A percentile compares a stretch with the other conserved stretches of the same genome.
Evolutionary conservation across 2,888 invertebrate species (phyloP).

Genomic region (Furcula furcula): DNA sequence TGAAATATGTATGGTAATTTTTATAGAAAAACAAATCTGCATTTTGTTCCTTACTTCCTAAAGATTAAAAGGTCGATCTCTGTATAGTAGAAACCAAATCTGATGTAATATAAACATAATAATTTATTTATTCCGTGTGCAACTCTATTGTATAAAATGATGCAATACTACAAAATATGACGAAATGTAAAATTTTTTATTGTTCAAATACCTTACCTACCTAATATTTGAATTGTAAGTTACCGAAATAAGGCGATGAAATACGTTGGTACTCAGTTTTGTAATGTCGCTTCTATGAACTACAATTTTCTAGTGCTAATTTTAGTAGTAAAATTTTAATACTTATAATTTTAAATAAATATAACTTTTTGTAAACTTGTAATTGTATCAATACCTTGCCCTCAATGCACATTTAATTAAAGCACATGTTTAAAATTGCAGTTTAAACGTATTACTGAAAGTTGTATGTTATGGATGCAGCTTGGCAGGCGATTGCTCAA

Average conservation of each 20-base stretch:
- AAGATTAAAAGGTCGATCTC: slow-evolving; percentile 66
- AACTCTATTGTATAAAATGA: slow-evolving; percentile 37
- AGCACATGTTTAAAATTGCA: slow-evolving; percentile 27
- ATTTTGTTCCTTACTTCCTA: slow-evolving; percentile 59
- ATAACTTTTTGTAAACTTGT: slow-evolving; percentile 56
- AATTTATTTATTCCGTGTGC: slow-evolving; percentile 53
- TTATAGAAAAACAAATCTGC: slow-evolving; percentile 76
- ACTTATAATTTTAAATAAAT: slow-evolving; percentile 65
- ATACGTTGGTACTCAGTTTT: slow-evolving; percentile 37
- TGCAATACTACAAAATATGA: slow-evolving; percentile 20
- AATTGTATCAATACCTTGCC: slow-evolving; percentile 59
- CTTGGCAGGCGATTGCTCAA: slow-evolving; percentile 26
- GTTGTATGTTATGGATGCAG: too few relatives aligned
- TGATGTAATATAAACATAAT: slow-evolving; percentile 44
- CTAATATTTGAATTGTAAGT: slow-evolving; percentile 51
- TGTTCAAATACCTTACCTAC: too few relatives aligned
- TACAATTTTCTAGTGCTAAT: slow-evolving; percentile 57
- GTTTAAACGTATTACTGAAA: slow-evolving; percentile 12
- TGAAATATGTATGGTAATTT: slow-evolving; percentile 76
- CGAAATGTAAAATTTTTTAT: slow-evolving; percentile 24
- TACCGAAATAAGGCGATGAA: slow-evolving; percentile 45
- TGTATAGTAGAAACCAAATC: slow-evolving; percentile 71
- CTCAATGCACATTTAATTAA: slow-evolving; percentile 30
- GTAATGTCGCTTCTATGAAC: slow-evolving; percentile 41
- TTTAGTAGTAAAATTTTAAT: slow-evolving; percentile 63